A percentile compares a stretch with the other conserved stretches of the same genome.
These are phyloP conservation scores for Epicampocera succincta DNA, from an alignment of 2,888 invertebrate genomes.

Conservation along the genomic window DNA sequence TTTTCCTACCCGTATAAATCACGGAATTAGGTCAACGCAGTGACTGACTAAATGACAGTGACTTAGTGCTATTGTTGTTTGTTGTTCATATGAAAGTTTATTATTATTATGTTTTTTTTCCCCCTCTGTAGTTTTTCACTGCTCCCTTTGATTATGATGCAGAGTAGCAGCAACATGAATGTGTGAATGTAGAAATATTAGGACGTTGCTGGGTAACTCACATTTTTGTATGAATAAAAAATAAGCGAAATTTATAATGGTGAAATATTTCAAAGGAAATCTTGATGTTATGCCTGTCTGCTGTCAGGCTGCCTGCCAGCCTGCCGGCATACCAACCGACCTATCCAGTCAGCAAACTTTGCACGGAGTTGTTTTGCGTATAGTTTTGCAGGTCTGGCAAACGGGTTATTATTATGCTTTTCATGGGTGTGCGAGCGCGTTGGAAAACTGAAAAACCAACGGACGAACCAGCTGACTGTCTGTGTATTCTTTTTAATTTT, in stretches of 20 bases:
- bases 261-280: constrained; percentile 42
- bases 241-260: background rate
- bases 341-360: constrained; percentile 43
- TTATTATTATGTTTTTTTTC: constrained; percentile 2
- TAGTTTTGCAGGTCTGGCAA: constrained; percentile 5
- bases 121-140: constrained; percentile 1
- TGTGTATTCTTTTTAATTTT: background rate
- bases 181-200: constrained; percentile 6
- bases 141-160: constrained; percentile 7
- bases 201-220: constrained; percentile 27
- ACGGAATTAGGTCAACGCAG: constrained; percentile 57
- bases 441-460: background rate
- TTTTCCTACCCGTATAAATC: constrained; percentile 36
- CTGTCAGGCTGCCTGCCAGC: constrained; percentile 2
- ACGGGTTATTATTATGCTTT: constrained; percentile 1
- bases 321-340: constrained; percentile 15
- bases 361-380: background rate
- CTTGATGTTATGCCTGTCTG: constrained; percentile 46
- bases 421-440: constrained; percentile 4
- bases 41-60: constrained; percentile 56
- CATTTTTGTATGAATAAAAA: constrained; percentile 23
- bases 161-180: constrained; percentile 11
- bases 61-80: constrained; percentile 52
- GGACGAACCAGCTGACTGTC: background rate
- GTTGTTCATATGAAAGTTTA: background rate